Conservation (phyloP, 1,140 invertebrate genomes). For the Octopus bimaculoides region DNA sequence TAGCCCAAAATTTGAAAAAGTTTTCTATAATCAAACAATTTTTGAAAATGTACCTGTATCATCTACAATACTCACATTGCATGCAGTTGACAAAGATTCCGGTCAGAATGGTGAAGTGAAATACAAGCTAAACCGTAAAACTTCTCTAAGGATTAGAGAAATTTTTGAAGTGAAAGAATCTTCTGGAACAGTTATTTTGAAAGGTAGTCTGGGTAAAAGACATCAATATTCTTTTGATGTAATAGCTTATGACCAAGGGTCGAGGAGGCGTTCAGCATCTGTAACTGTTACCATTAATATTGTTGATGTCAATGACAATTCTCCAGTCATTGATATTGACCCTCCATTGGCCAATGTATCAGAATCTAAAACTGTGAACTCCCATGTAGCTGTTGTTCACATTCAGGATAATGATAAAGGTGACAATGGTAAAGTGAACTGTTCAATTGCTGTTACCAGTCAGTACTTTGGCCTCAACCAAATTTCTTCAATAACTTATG, state of each 20-base stretch:
- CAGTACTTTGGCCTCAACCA: slow-evolving; percentile 30
- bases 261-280: slow-evolving; percentile 70
- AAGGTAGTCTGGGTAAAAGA: slow-evolving; percentile 34
- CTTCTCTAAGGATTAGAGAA: slow-evolving; percentile 35
- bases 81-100: slow-evolving; percentile 81
- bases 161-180: slow-evolving; percentile 35
- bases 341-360: slow-evolving; percentile 39
- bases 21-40: slow-evolving; percentile 73
- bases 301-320: slow-evolving; percentile 48
- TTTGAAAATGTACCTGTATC: slow-evolving; percentile 80
- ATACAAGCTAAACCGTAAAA: slow-evolving; percentile 61
- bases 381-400: slow-evolving; percentile 40
- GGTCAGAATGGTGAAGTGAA: slow-evolving; percentile 83
- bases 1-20: slow-evolving; percentile 74
- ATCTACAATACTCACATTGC: slow-evolving; percentile 65
- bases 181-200: slow-evolving; percentile 35
- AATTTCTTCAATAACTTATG: slow-evolving; percentile 30
- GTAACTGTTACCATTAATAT: slow-evolving; percentile 40
- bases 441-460: slow-evolving; percentile 63
- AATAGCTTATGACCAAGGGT: slow-evolving; percentile 70
- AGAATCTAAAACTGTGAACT: slow-evolving; percentile 40
- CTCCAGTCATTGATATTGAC: slow-evolving; percentile 45
- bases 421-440: slow-evolving; percentile 44
- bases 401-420: slow-evolving; percentile 43
- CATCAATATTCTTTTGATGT: slow-evolving; percentile 38